These are phyloP conservation scores for Platysteira castanea DNA, from an alignment of 2,113 vertebrate species.

Conservation along the genomic window DNA sequence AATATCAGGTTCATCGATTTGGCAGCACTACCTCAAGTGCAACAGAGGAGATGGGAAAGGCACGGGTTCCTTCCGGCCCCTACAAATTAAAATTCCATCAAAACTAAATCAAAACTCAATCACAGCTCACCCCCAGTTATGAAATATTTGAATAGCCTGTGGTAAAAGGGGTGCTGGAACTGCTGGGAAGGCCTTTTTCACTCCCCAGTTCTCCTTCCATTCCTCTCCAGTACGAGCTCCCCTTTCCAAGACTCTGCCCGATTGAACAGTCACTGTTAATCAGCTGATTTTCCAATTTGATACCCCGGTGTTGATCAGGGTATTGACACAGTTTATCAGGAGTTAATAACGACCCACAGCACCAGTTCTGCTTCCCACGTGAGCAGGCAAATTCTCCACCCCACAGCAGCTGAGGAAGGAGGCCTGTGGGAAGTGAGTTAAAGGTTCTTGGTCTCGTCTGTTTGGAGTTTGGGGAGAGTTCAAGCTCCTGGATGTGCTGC, in stretches of 20 bases:
- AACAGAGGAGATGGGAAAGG: not conserved
- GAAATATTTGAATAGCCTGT: not conserved
- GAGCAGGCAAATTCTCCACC: not conserved
- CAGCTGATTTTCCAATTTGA: not conserved
- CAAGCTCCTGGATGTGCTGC: not conserved
- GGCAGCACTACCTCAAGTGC: not conserved
- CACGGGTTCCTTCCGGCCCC: not conserved
- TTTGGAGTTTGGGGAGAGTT: not conserved
- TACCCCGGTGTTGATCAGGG: not conserved
- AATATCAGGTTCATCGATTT: accelerated
- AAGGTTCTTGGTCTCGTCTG: not conserved
- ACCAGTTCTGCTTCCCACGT: not conserved
- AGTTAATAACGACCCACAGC: slow-evolving; percentile 1
- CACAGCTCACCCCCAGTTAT: not conserved
- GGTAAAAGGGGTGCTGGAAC: not conserved
- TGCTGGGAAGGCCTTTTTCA: not conserved
- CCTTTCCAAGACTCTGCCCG: not conserved
- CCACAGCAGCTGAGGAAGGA: slow-evolving; percentile 16
- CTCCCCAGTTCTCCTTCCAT: not conserved
- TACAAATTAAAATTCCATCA: not conserved
- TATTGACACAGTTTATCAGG: slow-evolving; percentile 52
- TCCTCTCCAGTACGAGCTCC: not conserved
- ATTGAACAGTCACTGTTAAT: not conserved
- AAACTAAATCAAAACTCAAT: not conserved
- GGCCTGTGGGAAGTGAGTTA: not conserved